Conservation (phyloP, 92 coral and sea anemone species). For the Actinostola sp. region DNA sequence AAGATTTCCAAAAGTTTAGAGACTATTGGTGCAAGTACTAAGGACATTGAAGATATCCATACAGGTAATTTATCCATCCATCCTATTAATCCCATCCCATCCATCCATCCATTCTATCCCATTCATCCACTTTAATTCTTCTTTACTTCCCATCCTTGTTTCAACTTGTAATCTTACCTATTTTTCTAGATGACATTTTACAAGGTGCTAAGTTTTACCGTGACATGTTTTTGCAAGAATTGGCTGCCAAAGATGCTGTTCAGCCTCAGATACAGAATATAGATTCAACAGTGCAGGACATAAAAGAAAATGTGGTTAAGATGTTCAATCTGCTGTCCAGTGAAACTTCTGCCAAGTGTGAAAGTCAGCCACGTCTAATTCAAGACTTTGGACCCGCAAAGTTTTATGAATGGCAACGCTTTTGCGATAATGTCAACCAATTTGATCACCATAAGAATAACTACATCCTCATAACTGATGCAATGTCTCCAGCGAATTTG, state of each 20-base stretch:
- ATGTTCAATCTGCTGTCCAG: neutral
- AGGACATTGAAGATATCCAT: conserved; percentile 49
- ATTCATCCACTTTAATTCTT: no score
- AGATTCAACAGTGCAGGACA: conserved; percentile 28
- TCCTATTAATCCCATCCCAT: no score
- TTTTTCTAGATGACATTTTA: conserved; percentile 52
- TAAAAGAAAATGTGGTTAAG: conserved; percentile 4
- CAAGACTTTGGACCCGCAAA: conserved; percentile 49
- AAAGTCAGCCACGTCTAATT: conserved; percentile 17
- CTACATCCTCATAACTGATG: conserved; percentile 77
- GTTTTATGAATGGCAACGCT: conserved; percentile 81
- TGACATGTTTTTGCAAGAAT: conserved; percentile 58
- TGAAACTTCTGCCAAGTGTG: neutral
- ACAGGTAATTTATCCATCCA: no score
- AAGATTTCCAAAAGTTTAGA: conserved; percentile 37
- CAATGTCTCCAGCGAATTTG: conserved; percentile 47
- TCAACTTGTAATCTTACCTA: no score
- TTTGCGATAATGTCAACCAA: conserved; percentile 59
- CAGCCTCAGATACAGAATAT: conserved; percentile 22
- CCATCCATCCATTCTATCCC: no score
- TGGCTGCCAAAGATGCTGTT: neutral
- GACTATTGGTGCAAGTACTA: conserved; percentile 63
- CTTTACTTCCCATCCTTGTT: no score
- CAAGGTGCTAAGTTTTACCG: conserved; percentile 60
- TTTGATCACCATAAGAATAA: conserved; percentile 70